A percentile compares a stretch with the other conserved stretches of the same genome.
phyloP scores from a whole-genome alignment of 1,140 invertebrate species.

The Radopholus similis region DNA sequence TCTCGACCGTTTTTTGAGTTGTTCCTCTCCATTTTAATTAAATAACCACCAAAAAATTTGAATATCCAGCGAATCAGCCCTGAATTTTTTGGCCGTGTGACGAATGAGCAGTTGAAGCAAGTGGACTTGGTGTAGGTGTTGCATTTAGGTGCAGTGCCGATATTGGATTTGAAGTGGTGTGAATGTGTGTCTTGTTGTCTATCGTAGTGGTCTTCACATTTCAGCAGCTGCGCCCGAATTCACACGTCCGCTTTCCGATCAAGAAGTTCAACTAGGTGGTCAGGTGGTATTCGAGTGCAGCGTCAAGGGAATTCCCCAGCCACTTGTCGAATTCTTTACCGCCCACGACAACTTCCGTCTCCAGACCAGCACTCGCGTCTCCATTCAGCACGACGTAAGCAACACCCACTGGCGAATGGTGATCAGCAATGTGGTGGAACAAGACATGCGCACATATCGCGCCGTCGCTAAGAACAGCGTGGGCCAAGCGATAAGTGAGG shows the following conservation, averaged over 20 bases:
- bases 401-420: slow-evolving; percentile 58
- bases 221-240: slow-evolving; percentile 61
- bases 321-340: slow-evolving; percentile 60
- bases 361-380: slow-evolving; percentile 44
- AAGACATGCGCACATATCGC: slow-evolving; percentile 46
- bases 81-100: neutral
- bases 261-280: slow-evolving; percentile 52
- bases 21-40: too few species aligned
- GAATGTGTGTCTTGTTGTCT: neutral
- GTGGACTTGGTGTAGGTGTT: neutral
- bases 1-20: too few species aligned
- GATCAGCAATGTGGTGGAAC: slow-evolving; percentile 60
- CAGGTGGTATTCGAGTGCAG: slow-evolving; percentile 61
- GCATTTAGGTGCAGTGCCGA: neutral
- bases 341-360: slow-evolving; percentile 53
- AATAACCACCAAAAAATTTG: too few species aligned
- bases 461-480: slow-evolving; percentile 51
- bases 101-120: neutral
- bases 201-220: slow-evolving; percentile 17
- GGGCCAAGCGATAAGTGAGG: slow-evolving; percentile 36
- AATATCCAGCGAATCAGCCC: neutral
- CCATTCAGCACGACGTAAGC: slow-evolving; percentile 50
- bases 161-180: neutral
- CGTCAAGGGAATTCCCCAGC: slow-evolving; percentile 61
- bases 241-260: slow-evolving; percentile 59